Evolutionary conservation across 1,140 invertebrate species (phyloP).

Genomic region (Chrysopa pallens): DNA sequence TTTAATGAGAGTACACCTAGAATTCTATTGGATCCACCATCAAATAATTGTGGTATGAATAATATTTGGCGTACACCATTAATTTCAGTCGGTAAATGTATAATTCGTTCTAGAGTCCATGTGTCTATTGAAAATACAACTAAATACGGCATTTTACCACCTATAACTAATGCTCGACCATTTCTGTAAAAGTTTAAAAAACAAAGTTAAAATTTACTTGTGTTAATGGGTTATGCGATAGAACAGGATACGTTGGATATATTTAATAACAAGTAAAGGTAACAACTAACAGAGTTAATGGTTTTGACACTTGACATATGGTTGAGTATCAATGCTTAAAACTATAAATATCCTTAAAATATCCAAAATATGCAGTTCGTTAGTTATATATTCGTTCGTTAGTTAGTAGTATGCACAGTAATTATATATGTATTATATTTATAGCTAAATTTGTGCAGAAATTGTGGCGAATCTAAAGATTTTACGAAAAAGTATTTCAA

Average conservation of each 20-base stretch:
- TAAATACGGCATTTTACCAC: conserved; percentile 28
- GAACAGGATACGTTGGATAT: conserved; percentile 1
- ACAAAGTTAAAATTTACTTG: conserved; percentile 1
- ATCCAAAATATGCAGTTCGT: background rate
- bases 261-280: background rate
- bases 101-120: conserved; percentile 32
- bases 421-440: no score
- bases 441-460: no score
- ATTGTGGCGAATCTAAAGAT: no score
- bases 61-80: conserved; percentile 29
- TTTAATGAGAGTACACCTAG: conserved; percentile 32
- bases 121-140: conserved; percentile 35
- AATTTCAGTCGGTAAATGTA: conserved; percentile 30
- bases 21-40: conserved; percentile 42
- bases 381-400: no score
- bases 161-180: conserved; percentile 41
- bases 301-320: background rate
- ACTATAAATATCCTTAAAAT: background rate
- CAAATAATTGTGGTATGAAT: conserved; percentile 38
- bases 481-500: background rate
- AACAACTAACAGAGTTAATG: background rate
- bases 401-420: no score
- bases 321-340: background rate
- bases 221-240: no score
- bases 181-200: conserved; percentile 26